Evolutionary conservation across 53 echinoderm and acorn worm genomes (phyloP), one percentile per base, ranked within the genome.

Genomic region (Paracentrotus lividus): DNA sequence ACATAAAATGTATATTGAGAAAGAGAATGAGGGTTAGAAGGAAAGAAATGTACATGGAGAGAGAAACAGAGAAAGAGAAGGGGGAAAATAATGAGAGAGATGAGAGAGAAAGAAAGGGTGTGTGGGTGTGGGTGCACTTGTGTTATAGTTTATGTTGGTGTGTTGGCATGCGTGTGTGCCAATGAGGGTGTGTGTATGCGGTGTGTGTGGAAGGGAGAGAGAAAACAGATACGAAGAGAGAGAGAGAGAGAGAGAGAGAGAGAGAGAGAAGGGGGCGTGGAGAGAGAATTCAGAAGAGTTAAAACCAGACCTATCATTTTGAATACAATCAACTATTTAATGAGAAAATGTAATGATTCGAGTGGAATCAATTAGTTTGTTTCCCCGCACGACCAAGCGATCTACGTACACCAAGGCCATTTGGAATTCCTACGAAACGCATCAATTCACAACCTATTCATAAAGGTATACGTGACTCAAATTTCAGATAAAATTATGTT

Each of bases 301-400:
- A 40, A 9, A 38, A 3, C 15, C 16, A 72, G 36, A 72, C 38
- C 40, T 72, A 40, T 72, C 72, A 72, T 40, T 13, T 40, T 57
- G 36, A 36, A 72, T 72, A 32, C 72, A 36, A 72, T 27, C 72
- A 1, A 72, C 20, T 5, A 40, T 36, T n/a, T 38, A 72, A 72
- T 72, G 72, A 72, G 72, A 40, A 72, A 72, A 72, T 38, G 36
- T 38, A 72, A 72, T 72, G 72, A 72, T 72, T 40, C 72, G 72
- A 40, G 32, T 72, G 38, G 20, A 72, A 72, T 72, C 72, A 72
- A 72, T 72, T 72, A 72, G 36, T 72, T 72, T 72, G 72, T 72
- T 72, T 72, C 72, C 72, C 1, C 72, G 40, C 40, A 40, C 40
- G 40, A 18, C 36, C 72, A 40, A 72, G 40, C 32, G 33, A 67